A percentile compares a stretch with the other conserved stretches of the same genome.
Conservation (phyloP, 2,797 vertebrate genomes). For the Ptychadena robeensis region DNA sequence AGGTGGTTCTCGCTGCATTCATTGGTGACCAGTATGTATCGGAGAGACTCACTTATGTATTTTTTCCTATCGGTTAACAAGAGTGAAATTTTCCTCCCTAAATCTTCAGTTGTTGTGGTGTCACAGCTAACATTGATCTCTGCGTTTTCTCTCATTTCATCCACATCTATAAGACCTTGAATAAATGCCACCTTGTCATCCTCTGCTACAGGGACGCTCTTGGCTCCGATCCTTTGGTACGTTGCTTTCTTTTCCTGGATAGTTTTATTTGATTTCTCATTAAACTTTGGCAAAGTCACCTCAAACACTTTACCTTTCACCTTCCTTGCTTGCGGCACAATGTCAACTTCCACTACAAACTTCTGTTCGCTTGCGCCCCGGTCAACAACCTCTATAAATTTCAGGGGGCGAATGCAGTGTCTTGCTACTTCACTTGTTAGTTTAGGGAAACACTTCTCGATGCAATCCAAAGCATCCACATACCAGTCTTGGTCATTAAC, state of each 20-base stretch:
- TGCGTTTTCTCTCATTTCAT: conserved; percentile 76
- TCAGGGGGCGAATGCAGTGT: conserved; percentile 78
- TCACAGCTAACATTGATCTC: conserved; percentile 67
- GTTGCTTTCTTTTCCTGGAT: conserved; percentile 68
- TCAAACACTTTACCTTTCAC: conserved; percentile 73
- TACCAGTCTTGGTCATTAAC: conserved; percentile 75
- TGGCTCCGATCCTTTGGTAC: conserved; percentile 78
- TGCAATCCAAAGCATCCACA: conserved; percentile 78
- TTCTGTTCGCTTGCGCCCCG: conserved; percentile 68
- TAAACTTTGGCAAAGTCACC: conserved; percentile 80
- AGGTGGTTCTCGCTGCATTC: conserved; percentile 73
- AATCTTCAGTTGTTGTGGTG: conserved; percentile 66
- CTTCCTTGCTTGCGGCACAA: conserved; percentile 72
- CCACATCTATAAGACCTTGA: conserved; percentile 67
- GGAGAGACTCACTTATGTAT: conserved; percentile 76
- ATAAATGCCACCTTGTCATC: conserved; percentile 70
- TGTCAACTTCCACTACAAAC: conserved; percentile 83
- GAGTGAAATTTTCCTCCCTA: conserved; percentile 76
- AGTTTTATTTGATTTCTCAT: conserved; percentile 72
- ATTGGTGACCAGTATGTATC: conserved; percentile 84
- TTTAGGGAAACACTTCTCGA: conserved; percentile 73
- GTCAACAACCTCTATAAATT: conserved; percentile 81
- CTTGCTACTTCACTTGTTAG: conserved; percentile 70
- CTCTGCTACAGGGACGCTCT: conserved; percentile 72
- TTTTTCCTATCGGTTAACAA: conserved; percentile 80